These are phyloP conservation scores for Ophraella communa DNA, from an alignment of 2,888 invertebrate genomes.

Conservation along the genomic window DNA sequence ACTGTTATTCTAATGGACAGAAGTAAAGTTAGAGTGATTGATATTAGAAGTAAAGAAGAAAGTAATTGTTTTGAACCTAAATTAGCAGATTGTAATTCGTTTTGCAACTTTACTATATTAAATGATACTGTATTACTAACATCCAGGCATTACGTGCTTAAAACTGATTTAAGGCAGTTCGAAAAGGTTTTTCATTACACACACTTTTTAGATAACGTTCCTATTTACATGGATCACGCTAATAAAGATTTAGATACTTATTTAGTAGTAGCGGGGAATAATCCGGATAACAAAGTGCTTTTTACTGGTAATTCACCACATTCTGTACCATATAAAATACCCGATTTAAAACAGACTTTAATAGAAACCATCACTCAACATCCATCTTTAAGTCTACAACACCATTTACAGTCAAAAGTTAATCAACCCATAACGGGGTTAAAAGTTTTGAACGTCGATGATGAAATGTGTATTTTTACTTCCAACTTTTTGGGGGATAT, in stretches of 20 bases:
- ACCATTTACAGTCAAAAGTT: conserved; percentile 36
- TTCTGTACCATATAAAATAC: conserved; percentile 43
- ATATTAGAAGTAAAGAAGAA: conserved; percentile 31
- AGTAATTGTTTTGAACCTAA: conserved; percentile 37
- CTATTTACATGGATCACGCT: conserved; percentile 42
- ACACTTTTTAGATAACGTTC: conserved; percentile 38
- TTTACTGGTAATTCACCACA: conserved; percentile 41
- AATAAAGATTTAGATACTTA: conserved; percentile 31
- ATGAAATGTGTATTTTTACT: conserved; percentile 37
- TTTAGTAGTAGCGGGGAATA: conserved; percentile 41
- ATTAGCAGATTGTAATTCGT: conserved; percentile 40
- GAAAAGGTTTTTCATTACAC: conserved; percentile 35
- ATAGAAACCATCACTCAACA: conserved; percentile 34
- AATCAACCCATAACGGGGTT: conserved; percentile 40
- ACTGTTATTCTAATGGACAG: conserved; percentile 37
- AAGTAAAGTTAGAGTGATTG: conserved; percentile 34
- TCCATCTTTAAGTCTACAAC: conserved; percentile 34
- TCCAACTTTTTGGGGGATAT: conserved; percentile 44
- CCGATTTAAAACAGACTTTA: conserved; percentile 38
- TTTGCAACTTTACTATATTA: conserved; percentile 38
- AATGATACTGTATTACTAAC: conserved; percentile 34
- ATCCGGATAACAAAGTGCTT: conserved; percentile 40
- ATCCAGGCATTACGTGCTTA: conserved; percentile 42
- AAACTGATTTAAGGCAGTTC: conserved; percentile 38
- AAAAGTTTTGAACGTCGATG: conserved; percentile 38